A percentile compares a stretch with the other conserved stretches of the same genome.
phyloP scores from a whole-genome alignment of 2,888 invertebrate genomes.

The Ctenicera cuprea region DNA sequence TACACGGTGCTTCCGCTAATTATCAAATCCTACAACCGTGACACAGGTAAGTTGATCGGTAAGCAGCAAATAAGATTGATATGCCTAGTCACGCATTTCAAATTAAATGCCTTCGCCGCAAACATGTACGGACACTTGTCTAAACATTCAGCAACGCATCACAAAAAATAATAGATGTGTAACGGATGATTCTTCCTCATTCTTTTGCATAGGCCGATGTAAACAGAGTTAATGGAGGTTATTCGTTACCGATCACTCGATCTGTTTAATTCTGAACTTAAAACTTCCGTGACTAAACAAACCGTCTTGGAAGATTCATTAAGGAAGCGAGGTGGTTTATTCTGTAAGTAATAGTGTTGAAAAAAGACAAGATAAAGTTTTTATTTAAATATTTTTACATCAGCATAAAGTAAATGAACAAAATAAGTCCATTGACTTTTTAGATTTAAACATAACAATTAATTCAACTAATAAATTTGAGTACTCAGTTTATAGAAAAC shows the following conservation, averaged over 20 bases:
- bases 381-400: no score
- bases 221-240: constrained; percentile 29
- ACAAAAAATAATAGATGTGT: constrained; percentile 34
- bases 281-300: no score
- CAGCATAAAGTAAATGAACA: no score
- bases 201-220: constrained; percentile 28
- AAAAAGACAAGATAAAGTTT: no score
- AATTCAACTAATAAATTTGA: no score
- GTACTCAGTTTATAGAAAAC: no score
- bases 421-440: no score
- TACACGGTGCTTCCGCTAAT: constrained; percentile 59
- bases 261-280: no score
- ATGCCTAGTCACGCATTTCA: constrained; percentile 43
- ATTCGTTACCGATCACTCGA: constrained; percentile 1
- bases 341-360: no score
- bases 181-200: constrained; percentile 38
- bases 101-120: constrained; percentile 38
- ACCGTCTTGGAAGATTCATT: no score
- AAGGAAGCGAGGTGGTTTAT: no score
- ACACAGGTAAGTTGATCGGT: constrained; percentile 55
- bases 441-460: no score
- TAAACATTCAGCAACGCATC: constrained; percentile 41
- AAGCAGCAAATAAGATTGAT: constrained; percentile 34
- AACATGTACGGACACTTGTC: constrained; percentile 35
- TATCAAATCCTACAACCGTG: constrained; percentile 59